Conservation (phyloP, 92 coral and sea anemone species). For the Umimayanthus chanpuru region DNA sequence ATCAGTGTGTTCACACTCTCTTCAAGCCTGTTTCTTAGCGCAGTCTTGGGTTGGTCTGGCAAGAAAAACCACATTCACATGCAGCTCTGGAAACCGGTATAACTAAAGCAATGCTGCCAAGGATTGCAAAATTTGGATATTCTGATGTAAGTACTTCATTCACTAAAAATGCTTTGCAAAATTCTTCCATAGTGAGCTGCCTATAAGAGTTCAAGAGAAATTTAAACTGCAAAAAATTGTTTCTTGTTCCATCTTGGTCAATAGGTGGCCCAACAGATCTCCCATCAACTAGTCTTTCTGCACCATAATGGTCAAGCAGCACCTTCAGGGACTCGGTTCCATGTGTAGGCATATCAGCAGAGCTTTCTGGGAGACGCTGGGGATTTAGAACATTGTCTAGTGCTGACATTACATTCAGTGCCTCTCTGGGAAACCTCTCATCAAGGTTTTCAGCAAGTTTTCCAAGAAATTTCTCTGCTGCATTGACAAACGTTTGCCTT, state of each 20-base stretch:
- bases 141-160: constrained; percentile 11
- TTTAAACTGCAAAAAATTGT: constrained; percentile 9
- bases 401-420: constrained; percentile 37
- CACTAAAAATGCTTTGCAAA: neutral
- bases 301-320: constrained; percentile 45
- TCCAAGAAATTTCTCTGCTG: constrained; percentile 34
- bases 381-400: constrained; percentile 45
- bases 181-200: constrained; percentile 20
- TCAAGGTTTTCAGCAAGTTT: constrained; percentile 43
- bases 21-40: constrained; percentile 21
- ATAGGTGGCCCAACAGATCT: constrained; percentile 17
- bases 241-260: constrained; percentile 11
- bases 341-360: constrained; percentile 44
- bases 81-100: constrained; percentile 38
- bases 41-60: constrained; percentile 4
- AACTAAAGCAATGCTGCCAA: constrained; percentile 4
- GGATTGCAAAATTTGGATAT: no score
- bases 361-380: constrained; percentile 40
- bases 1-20: constrained; percentile 10
- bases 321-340: constrained; percentile 42
- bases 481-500: no score
- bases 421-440: constrained; percentile 37
- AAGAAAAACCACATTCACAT: constrained; percentile 27
- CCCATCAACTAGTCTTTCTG: constrained; percentile 14
- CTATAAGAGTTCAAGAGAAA: constrained; percentile 14